Evolutionary conservation across 2,113 vertebrate species (phyloP), one percentile per base, ranked within the genome.

Genomic region (Procavia capensis): DNA sequence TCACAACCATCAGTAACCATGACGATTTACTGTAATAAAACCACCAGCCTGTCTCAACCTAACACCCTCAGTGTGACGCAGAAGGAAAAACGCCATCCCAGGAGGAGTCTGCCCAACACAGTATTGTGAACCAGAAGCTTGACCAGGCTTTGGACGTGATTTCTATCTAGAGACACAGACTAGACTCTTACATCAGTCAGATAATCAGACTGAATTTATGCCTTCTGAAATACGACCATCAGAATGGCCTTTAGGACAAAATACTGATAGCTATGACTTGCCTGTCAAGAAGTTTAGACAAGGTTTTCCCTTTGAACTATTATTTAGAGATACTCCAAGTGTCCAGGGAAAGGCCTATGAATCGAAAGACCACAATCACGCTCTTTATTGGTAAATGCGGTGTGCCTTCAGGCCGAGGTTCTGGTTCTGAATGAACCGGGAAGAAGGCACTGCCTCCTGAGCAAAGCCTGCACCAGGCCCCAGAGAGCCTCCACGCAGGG

Each of bases 311-410:
- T 82, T 89, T 68, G 54, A 85, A 70, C 45, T 61, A 79, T 72
- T 83, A 92, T 50, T 93, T 93, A 95, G n/a, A 80, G 85, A 78
- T 75, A 43, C 13, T 76, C 54, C n/a, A 61, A 64, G 57, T 50
- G 27, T 80, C 7, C 22, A 80, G 14, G 87, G 54, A 90, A 94
- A 87, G 61, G 76, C 59, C 36, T 43, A 36, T 34, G 74, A 47
- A 75, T 41, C 68, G 90, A 66, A 85, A 85, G 34, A 87, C 50
- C 66, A 74, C 29, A 78, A 34, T 70, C 76, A 72, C 70, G 75
- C 68, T 94, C 83, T 63, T 36, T 57, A 57, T 72, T 90, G 61
- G 83, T 54, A 94, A 90, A 75, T 22, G 27, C 2, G 43, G 5
- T 20, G 61, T 61, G 34, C 68, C 57, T 90, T 87, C 76, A 75